phyloP scores from a whole-genome alignment of 2,113 vertebrate species.

The Parotia lawesii region DNA sequence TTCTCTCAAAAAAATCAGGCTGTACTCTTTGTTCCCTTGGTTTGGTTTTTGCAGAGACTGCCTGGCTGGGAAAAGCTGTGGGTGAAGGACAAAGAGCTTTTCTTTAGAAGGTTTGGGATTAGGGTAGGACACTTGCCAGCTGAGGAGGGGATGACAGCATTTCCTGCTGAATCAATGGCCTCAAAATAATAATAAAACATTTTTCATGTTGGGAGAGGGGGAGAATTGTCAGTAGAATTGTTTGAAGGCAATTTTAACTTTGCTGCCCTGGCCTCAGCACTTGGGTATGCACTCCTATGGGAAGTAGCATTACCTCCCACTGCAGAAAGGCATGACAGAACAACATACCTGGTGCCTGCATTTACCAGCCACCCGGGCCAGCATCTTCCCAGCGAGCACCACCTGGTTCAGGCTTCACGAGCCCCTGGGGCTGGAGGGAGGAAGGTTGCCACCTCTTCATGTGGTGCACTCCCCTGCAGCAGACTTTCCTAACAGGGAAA shows the following conservation, averaged over 20 bases:
- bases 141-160: neutral
- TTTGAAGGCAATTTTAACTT: neutral
- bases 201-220: neutral
- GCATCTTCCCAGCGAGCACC: neutral
- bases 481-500: neutral
- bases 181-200: neutral
- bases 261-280: neutral
- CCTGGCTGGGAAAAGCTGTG: neutral
- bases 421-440: neutral
- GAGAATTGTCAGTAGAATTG: neutral
- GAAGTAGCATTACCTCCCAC: neutral
- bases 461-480: neutral
- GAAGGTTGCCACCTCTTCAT: neutral
- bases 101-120: neutral
- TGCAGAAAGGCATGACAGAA: neutral
- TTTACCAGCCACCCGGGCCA: fast-evolving
- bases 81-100: neutral
- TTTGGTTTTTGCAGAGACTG: neutral
- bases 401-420: neutral
- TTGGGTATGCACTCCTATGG: fast-evolving
- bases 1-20: neutral
- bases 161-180: neutral
- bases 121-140: neutral
- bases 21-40: neutral
- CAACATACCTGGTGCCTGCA: neutral